Evolutionary conservation across 2,797 vertebrate species (phyloP), one percentile per base, ranked within the genome.

Genomic region (Euphonia xanthogaster): DNA sequence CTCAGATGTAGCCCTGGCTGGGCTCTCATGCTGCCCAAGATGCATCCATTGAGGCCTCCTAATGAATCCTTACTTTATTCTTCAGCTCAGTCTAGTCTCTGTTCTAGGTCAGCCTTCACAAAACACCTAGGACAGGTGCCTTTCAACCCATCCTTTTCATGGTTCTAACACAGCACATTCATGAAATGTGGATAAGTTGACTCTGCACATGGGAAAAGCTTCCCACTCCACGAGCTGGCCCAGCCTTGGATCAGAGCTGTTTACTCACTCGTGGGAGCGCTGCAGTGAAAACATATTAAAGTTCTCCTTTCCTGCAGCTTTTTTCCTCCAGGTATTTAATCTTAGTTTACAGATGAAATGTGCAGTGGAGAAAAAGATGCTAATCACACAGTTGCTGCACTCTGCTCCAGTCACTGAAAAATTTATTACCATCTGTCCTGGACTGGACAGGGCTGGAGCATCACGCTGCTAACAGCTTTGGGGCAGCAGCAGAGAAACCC

Each of bases 351-450:
- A 90, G 91, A 74, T 75, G 79, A 93, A 93, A 90, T 94, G 94
- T 93, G 91, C 95, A 91, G 72, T 40, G 68, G 82, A 93, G 94
- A 95, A 95, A 93, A 91, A 83, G 95, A 93, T 95, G 95, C 94
- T 97, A 95, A 96, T 96, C 92, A 86, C 93, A 94, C 90, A 90
- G 61, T 94, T 70, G 71, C 82, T 93, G 91, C 88, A 66, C 93
- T 88, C 90, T 65, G 85, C 86, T 94, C 71, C 73, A 93, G 62
- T 66, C 88, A 54, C 88, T 92, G 91, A 90, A 93, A 95, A 91
- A 96, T 95, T 44, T 84, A 94, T 96, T 74, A 86, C 85, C 76
- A 65, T 88, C 93, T 95, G 93, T 83, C 91, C 85, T 86, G 85
- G 42, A 8, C 53, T 66, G 91, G 90, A 40, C 88, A 66, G 79